Conservation (phyloP, 2,888 invertebrate species). For the Apodemia mormo region DNA sequence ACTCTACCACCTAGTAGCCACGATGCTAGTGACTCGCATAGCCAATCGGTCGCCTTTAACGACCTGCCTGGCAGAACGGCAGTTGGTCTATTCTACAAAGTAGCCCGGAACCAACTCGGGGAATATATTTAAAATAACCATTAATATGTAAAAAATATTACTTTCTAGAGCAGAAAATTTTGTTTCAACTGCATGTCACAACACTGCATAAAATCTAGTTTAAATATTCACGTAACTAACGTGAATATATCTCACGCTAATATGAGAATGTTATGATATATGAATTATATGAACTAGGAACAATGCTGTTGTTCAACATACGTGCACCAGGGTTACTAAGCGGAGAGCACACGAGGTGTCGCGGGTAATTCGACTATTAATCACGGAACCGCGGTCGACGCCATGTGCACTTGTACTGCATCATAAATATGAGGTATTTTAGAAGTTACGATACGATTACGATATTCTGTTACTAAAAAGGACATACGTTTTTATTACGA, state of each 20-base stretch:
- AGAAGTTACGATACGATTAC: slow-evolving; percentile 41
- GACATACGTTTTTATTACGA: slow-evolving; percentile 31
- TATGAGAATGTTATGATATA: slow-evolving; percentile 14
- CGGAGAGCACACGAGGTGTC: slow-evolving; percentile 50
- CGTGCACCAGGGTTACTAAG: slow-evolving; percentile 34
- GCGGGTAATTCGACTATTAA: slow-evolving; percentile 67
- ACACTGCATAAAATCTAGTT: slow-evolving; percentile 1
- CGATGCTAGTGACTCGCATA: no score
- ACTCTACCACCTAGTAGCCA: no score
- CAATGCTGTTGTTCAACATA: slow-evolving; percentile 21
- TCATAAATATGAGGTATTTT: slow-evolving; percentile 54
- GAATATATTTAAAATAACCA: no score
- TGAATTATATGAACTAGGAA: slow-evolving; percentile 18
- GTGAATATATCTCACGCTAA: not conserved
- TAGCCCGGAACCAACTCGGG: no score
- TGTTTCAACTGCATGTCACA: not conserved
- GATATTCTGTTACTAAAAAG: not conserved
- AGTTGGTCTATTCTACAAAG: no score
- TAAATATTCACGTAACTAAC: slow-evolving; percentile 15
- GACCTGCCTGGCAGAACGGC: no score
- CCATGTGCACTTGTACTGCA: slow-evolving; percentile 64
- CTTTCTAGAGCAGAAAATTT: no score
- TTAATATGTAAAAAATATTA: no score
- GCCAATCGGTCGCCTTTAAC: no score
- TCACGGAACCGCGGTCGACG: slow-evolving; percentile 56